Evolutionary conservation across 2,113 vertebrate genomes (phyloP), one percentile per base, ranked within the genome.

Genomic region (Psittacula cyanocephala): DNA sequence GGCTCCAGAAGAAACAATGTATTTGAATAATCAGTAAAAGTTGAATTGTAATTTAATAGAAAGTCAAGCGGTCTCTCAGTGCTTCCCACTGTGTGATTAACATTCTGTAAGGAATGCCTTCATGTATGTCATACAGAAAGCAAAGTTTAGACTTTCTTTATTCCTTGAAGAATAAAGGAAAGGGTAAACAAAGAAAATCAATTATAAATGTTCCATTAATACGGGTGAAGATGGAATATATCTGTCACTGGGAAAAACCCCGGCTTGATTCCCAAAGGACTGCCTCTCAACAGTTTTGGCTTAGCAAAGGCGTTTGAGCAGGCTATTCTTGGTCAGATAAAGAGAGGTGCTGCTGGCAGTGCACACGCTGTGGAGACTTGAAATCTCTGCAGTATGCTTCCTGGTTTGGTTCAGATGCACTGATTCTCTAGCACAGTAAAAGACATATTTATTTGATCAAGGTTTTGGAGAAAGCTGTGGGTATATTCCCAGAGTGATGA

Each of bases 251-350:
- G 85, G 72, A 94, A 96, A 91, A 93, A n/a, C 79, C 71, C 64
- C 82, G 85, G 71, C 79, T 88, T 50, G 35, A 50, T 72, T 95
- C 93, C 85, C 10, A 1, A 86, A 89, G 75, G 91, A 55, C 71
- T 75, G 81, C 69, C 35, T 92, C 88, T 81, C 83, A 29, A 18
- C 76, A 75, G 46, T 88, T 94, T 88, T 89, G 89, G 79, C 92
- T 96, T 19, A 81, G 87, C 50, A 82, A 62, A 88, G 75, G 49
- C 55, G 0, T 83, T 88, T 24, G 63, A 71, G 79, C 7, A 6
- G 59, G 71, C 79, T 94, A 82, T 93, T 91, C 89, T 93, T 81
- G 88, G 91, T 90, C 90, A 90, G 82, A 91, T 93, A 86, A 91
- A 95, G 80, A 87, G 59, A 88, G 44, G 49, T 16, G 4, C 41